phyloP scores from a whole-genome alignment of 2,113 vertebrate species.

The Tetraodon nigroviridis region DNA sequence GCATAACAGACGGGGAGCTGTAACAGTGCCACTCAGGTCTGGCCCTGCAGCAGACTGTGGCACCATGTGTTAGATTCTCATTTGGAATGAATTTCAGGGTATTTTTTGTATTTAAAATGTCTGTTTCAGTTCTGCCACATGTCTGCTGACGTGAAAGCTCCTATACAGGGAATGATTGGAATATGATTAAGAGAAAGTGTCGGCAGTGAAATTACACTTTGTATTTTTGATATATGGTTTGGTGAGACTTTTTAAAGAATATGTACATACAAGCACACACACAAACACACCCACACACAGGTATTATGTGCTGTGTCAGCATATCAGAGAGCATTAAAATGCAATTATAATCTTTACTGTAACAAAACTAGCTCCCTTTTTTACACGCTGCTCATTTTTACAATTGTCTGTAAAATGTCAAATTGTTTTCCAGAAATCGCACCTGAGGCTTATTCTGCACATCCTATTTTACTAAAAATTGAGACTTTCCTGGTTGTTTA shows the following conservation, averaged over 20 bases:
- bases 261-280: not conserved
- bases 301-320: slow-evolving; percentile 49
- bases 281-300: too few relatives aligned
- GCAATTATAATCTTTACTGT: slow-evolving; percentile 66
- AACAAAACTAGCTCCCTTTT: slow-evolving; percentile 61
- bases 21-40: slow-evolving; percentile 59
- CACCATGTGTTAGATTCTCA: slow-evolving; percentile 58
- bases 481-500: too few relatives aligned
- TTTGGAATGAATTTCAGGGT: slow-evolving; percentile 54
- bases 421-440: too few relatives aligned
- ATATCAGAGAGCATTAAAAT: slow-evolving; percentile 55
- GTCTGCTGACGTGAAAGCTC: slow-evolving; percentile 27
- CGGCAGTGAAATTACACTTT: not conserved
- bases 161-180: slow-evolving; percentile 4
- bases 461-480: too few relatives aligned
- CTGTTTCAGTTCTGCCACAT: slow-evolving; percentile 57
- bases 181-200: not conserved
- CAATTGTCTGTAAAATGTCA: slow-evolving; percentile 53
- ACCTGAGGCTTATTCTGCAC: too few relatives aligned
- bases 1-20: slow-evolving; percentile 59
- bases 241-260: not conserved
- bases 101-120: slow-evolving; percentile 44
- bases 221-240: not conserved
- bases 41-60: slow-evolving; percentile 53
- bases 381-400: slow-evolving; percentile 63